Base-by-base conservation (phyloP, 2,888 invertebrate genomes). In the Lydus trimaculatus region DNA sequence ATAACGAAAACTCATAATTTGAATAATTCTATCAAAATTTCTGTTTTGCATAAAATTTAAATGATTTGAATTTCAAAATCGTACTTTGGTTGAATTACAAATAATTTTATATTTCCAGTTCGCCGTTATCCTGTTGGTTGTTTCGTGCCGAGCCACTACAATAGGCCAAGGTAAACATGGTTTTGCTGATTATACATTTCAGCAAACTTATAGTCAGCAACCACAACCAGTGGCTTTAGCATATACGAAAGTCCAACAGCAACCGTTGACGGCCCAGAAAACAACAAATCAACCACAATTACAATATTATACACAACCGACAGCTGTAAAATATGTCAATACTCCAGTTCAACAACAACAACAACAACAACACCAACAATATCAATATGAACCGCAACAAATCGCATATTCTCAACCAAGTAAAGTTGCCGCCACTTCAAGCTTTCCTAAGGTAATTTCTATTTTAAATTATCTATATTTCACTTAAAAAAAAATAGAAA, bases 341-440 rank as follows among this genome's bases (percentile, higher is more conserved):
- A 66, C 70, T 62, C 67, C 67, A n/a, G 59, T 56, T 3, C 56
- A 56, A 56, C 56, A 23, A 23, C 48, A 52, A 43, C 43, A 43
- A 43, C 43, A 36, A 36, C 76, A 77, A 63, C 75, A 76, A 36
- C 76, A 77, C 62, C 75, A 76, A 56, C 75, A 76, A 64, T 75
- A 75, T 61, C 73, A 77, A 60, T 60, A 66, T 15, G 69, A 76
- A 63, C 58, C 72, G 31, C 76, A 75, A 68, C 73, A 75, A 70
- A 64, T 74, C 31, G 66, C 75, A 20, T 78, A 73, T 25, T 52
- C 73, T 56, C 70, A 65, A 23, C 76, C 73, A 31, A 62, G 68
- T 43, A 67, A 66, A 61, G 64, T 65, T 70, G 67, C 63, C 67
- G 69, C 71, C 17, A 63, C 71, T 9, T 68, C 72, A 39, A 69